Evolutionary conservation across 1,140 invertebrate species (phyloP).

Genomic region (Harlomillsia oculata): DNA sequence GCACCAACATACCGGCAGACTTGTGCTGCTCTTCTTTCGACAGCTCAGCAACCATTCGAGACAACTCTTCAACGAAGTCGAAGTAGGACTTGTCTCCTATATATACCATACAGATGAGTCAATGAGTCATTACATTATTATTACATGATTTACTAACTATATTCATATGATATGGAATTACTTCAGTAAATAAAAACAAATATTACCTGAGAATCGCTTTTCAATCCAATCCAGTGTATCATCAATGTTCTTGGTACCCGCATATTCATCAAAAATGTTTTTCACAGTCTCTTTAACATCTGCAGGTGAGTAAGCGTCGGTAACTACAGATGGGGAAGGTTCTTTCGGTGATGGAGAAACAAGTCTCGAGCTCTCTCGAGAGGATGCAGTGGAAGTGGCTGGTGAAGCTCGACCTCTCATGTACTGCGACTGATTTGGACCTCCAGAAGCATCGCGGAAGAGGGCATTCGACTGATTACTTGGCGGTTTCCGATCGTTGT

Average conservation of each 20-base stretch:
- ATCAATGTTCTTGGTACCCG: constrained; percentile 15
- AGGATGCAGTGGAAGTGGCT: constrained; percentile 6
- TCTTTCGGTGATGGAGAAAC: constrained; percentile 14
- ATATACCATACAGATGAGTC: no score
- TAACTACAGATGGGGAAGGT: background rate
- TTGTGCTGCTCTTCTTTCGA: constrained; percentile 30
- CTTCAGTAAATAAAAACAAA: constrained; percentile 1
- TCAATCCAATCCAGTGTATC: constrained; percentile 29
- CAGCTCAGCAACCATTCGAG: constrained; percentile 28
- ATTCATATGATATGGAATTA: no score
- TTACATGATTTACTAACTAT: no score
- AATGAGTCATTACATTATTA: no score
- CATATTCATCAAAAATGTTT: constrained; percentile 31
- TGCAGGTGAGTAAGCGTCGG: constrained; percentile 11
- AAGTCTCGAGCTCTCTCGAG: constrained; percentile 9
- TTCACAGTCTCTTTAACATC: constrained; percentile 31
- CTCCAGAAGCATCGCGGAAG: background rate
- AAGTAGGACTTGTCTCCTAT: no score
- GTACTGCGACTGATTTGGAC: background rate
- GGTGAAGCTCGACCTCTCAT: constrained; percentile 10
- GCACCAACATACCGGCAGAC: constrained; percentile 25
- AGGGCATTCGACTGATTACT: background rate
- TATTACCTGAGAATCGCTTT: constrained; percentile 21
- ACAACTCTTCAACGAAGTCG: constrained; percentile 26
- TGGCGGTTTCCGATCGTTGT: background rate